Conservation (phyloP, 2,113 vertebrate species). For the Polyodon spathula region DNA sequence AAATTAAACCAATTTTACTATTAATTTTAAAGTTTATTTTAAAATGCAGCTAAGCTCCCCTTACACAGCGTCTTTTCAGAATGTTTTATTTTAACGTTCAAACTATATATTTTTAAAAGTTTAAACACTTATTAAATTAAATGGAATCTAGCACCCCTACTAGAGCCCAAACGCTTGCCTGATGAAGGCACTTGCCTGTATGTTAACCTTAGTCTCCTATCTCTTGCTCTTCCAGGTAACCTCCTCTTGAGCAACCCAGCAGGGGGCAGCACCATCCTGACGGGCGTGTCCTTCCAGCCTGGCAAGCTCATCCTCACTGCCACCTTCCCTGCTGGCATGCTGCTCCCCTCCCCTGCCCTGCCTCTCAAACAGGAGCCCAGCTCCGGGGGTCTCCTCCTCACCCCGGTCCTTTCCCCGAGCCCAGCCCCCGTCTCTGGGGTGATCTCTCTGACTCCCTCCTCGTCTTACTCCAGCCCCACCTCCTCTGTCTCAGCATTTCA, state of each 20-base stretch:
- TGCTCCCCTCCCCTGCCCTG: constrained; percentile 56
- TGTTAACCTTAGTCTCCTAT: not conserved
- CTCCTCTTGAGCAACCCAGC: constrained; percentile 59
- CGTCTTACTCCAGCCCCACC: constrained; percentile 19
- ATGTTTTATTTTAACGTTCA: too few species aligned
- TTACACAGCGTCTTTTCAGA: too few species aligned
- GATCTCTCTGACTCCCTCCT: constrained; percentile 24
- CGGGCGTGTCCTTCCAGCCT: constrained; percentile 66
- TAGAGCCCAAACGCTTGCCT: too few species aligned
- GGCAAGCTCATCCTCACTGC: constrained; percentile 76
- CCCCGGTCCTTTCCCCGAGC: constrained; percentile 17
- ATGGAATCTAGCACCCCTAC: too few species aligned
- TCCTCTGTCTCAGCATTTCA: not conserved
- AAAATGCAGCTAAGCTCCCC: too few species aligned
- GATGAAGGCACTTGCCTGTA: too few species aligned
- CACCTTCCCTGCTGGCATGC: constrained; percentile 71
- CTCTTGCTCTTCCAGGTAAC: constrained; percentile 49
- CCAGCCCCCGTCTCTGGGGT: constrained; percentile 1
- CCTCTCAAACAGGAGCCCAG: constrained; percentile 58
- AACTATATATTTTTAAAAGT: too few species aligned
- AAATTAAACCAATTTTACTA: too few species aligned
- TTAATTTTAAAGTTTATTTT: too few species aligned
- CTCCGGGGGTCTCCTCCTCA: constrained; percentile 31
- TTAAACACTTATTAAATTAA: too few species aligned
- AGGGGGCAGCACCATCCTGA: constrained; percentile 61